phyloP scores from a whole-genome alignment of 2,888 invertebrate genomes.

The Torymus aiolomorphi region DNA sequence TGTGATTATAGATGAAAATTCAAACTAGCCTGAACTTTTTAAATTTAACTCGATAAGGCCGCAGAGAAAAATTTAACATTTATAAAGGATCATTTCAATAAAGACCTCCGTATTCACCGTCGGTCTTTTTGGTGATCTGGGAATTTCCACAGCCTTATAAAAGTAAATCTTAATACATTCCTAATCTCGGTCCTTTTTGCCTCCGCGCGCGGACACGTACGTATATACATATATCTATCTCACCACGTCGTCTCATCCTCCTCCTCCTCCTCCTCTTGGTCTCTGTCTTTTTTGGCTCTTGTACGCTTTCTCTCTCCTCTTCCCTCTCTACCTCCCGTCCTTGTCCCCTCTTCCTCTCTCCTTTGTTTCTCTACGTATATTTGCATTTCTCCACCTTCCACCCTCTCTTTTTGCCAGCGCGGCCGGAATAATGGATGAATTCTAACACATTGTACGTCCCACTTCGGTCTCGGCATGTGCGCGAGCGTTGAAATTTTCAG shows the following conservation, averaged over 20 bases:
- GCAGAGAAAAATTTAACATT: too few species aligned
- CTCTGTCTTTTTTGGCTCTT: conserved; percentile 8
- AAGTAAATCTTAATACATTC: conserved; percentile 22
- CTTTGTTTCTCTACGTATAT: conserved; percentile 30
- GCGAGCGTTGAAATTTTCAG: background rate
- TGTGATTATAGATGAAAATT: too few species aligned
- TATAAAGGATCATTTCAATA: too few species aligned
- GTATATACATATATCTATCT: background rate
- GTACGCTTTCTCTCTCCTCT: background rate
- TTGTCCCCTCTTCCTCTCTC: background rate
- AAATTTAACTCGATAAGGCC: too few species aligned
- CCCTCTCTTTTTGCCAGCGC: conserved; percentile 28
- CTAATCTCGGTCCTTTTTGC: conserved; percentile 4
- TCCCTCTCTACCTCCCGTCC: background rate
- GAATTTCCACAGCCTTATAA: conserved; percentile 8
- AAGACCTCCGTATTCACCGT: too few species aligned
- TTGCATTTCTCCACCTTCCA: conserved; percentile 35
- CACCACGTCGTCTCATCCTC: too few species aligned
- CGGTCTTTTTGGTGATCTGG: background rate
- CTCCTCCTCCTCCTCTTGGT: background rate
- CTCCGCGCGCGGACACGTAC: background rate
- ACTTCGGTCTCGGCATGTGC: background rate
- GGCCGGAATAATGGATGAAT: conserved; percentile 45
- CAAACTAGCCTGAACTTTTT: too few species aligned
- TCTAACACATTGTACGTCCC: conserved; percentile 17